Percentiles rank a stretch among this genome's conserved stretches.
Conservation (phyloP, 2,797 vertebrate genomes). For the Poecile montanus region DNA sequence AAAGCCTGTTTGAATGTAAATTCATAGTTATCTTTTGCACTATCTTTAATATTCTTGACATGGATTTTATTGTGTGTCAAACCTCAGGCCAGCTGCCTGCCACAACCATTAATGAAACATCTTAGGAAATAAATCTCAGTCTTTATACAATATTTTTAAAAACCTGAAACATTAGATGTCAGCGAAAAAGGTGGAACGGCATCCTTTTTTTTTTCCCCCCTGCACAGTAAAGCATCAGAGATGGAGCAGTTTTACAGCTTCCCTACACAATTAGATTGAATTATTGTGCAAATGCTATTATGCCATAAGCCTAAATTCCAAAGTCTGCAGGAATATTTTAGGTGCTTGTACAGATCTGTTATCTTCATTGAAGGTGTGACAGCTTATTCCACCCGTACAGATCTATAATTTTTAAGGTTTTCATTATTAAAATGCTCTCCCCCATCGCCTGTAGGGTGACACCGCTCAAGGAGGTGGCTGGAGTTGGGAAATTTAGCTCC, state of each 20-base stretch:
- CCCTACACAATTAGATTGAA: constrained; percentile 76
- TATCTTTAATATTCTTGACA: constrained; percentile 93
- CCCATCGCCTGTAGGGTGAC: not conserved
- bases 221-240: constrained; percentile 69
- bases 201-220: not conserved
- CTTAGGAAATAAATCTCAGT: constrained; percentile 87
- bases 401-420: constrained; percentile 31
- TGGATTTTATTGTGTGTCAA: constrained; percentile 92
- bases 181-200: constrained; percentile 75
- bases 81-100: constrained; percentile 82
- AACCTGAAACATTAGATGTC: constrained; percentile 84
- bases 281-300: constrained; percentile 71
- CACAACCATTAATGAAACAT: constrained; percentile 88
- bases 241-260: constrained; percentile 68
- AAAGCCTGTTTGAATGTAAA: constrained; percentile 97
- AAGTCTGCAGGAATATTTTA: constrained; percentile 67
- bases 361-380: constrained; percentile 51
- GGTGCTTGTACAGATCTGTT: constrained; percentile 66
- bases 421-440: constrained; percentile 40
- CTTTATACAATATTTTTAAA: constrained; percentile 82
- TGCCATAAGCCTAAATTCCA: constrained; percentile 63
- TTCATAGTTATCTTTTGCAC: constrained; percentile 90
- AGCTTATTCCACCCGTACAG: not conserved
- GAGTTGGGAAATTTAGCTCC: not conserved
- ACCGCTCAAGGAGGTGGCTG: not conserved